phyloP scores from a whole-genome alignment of 2,888 invertebrate species.

The Steinernema scapterisci region DNA sequence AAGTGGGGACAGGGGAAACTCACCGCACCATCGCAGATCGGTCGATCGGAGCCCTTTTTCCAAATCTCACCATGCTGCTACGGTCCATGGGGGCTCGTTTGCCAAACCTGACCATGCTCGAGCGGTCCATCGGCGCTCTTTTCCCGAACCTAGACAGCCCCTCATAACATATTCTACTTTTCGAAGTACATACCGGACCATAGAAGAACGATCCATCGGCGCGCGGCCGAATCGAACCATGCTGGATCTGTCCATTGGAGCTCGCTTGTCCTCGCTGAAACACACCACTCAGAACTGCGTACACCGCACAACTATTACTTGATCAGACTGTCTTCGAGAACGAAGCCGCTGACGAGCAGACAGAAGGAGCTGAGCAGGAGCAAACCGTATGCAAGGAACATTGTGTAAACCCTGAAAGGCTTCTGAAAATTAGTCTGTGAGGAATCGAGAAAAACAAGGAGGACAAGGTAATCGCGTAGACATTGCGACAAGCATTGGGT shows the following conservation, averaged over 20 bases:
- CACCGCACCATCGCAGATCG: slow-evolving; percentile 39
- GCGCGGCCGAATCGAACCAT: slow-evolving; percentile 41
- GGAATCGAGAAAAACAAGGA: neutral
- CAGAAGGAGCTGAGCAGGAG: slow-evolving; percentile 25
- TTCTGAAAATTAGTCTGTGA: neutral
- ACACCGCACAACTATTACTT: too few species aligned
- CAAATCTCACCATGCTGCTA: slow-evolving; percentile 44
- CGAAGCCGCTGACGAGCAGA: slow-evolving; percentile 15
- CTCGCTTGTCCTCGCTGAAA: slow-evolving; percentile 34
- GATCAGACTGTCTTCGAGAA: slow-evolving; percentile 11
- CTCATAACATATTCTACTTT: too few species aligned
- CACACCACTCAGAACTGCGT: too few species aligned
- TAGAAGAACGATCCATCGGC: slow-evolving; percentile 39
- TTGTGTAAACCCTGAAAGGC: slow-evolving; percentile 21
- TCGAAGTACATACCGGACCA: slow-evolving; percentile 35
- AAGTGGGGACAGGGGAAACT: neutral
- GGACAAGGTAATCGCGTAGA: neutral
- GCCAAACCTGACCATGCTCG: slow-evolving; percentile 42
- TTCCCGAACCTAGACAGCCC: slow-evolving; percentile 43
- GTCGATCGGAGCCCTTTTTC: slow-evolving; percentile 41
- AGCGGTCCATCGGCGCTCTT: slow-evolving; percentile 39
- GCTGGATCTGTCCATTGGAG: slow-evolving; percentile 39
- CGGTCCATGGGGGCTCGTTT: slow-evolving; percentile 41
- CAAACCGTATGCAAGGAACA: slow-evolving; percentile 29
- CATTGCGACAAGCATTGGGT: neutral